Percentiles rank a stretch among this genome's conserved stretches.
Evolutionary conservation across 1,140 invertebrate species (phyloP).

Genomic region (Drosophila sproati): DNA sequence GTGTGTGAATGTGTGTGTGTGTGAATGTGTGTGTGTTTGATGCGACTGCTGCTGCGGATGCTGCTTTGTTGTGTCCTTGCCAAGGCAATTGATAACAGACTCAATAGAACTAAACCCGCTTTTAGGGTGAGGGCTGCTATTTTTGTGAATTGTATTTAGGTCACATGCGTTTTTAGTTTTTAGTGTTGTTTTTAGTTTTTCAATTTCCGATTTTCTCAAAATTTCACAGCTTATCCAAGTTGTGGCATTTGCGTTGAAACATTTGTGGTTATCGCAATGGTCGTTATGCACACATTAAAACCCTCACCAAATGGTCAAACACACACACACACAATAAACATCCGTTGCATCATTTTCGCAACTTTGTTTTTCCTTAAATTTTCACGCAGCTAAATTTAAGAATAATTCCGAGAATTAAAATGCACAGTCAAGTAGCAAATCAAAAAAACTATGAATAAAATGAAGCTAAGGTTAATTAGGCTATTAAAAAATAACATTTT

Average conservation of each 20-base stretch:
- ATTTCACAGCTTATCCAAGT: slow-evolving; percentile 6
- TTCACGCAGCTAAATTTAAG: neutral
- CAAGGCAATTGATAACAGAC: slow-evolving; percentile 68
- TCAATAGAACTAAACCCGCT: slow-evolving; percentile 13
- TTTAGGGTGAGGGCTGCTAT: neutral
- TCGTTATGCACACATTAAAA: slow-evolving; percentile 1
- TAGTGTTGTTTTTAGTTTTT: slow-evolving; percentile 30
- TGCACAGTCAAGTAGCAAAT: neutral
- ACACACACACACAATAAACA: neutral
- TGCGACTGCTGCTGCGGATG: neutral
- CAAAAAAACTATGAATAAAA: slow-evolving; percentile 4
- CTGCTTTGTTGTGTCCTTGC: slow-evolving; percentile 49
- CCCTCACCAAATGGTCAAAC: neutral
- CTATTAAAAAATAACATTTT: too few species aligned
- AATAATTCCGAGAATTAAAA: slow-evolving; percentile 1
- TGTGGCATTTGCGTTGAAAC: slow-evolving; percentile 16
- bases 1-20: slow-evolving; percentile 18
- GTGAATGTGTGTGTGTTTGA: slow-evolving; percentile 21
- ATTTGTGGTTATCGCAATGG: slow-evolving; percentile 13
- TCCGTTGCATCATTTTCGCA: neutral
- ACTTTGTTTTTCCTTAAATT: neutral
- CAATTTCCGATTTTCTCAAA: slow-evolving; percentile 32
- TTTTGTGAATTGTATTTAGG: slow-evolving; percentile 32
- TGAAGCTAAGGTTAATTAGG: too few species aligned
- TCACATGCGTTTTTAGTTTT: slow-evolving; percentile 13